Evolutionary conservation across 1,140 invertebrate species (phyloP), one percentile per base, ranked within the genome.

Genomic region (Bombus soroeensis): DNA sequence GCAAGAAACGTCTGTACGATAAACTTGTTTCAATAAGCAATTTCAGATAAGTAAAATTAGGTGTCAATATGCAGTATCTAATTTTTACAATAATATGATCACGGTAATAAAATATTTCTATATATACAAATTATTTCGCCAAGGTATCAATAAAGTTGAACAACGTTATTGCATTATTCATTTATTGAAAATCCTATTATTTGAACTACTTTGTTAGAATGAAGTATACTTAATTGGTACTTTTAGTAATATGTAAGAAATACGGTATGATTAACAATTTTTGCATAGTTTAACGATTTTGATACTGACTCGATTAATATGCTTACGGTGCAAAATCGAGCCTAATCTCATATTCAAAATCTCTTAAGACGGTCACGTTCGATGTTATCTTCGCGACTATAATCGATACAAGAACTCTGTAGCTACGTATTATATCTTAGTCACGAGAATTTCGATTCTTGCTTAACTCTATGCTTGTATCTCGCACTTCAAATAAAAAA

Each of bases 21-120:
- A 53, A 86, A 81, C 77, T 81, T 72, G 59, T 41, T 70, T 82
- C 41, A 57, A 41, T 41, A 73, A 66, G n/a, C 71, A 66, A 89
- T 89, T 78, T 74, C 84, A 81, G 72, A 89, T 87, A 83, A 70
- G 25, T n/a, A 59, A 64, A 62, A 86, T 83, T 75, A 86, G 57
- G 83, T 66, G 71, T 64, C 64, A 57, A 87, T n/a, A 25, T 22
- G 8, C 25, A 32, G n/a, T 47, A 32, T 25, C 41, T 3, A 53
- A 22, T 15, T 47, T 47, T 47, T 47, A 47, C 47, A 0, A 47
- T 47, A 47, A 43, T 6, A 5, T 22, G 5, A 18, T 64, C 62
- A 22, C 0, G 62, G 22, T 2, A 64, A 32, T 68, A 18, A 6
- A 28, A 59, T 28, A 59, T 59, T 59, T 62, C 28, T 62, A 28